Evolutionary conservation across 2,113 vertebrate genomes (phyloP).

Genomic region (Nyctibius bracteatus): DNA sequence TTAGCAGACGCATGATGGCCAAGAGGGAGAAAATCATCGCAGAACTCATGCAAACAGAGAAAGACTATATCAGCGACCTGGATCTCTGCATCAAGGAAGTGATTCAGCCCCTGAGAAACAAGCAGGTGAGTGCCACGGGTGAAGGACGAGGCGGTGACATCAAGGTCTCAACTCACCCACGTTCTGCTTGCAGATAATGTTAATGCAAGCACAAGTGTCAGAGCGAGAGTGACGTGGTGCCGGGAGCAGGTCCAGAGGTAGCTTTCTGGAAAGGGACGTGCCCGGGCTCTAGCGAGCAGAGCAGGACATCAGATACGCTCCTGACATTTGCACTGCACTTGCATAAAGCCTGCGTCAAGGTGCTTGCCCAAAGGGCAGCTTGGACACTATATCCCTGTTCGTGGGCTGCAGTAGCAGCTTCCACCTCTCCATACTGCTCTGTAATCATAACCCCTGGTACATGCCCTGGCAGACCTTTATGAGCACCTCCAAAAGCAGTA

Average conservation of each 20-base stretch:
- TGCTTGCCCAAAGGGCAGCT: neutral
- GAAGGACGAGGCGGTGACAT: accelerated
- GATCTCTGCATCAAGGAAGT: conserved; percentile 89
- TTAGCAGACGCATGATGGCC: conserved; percentile 80
- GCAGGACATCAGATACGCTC: neutral
- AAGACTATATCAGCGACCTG: conserved; percentile 84
- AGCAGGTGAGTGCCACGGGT: conserved; percentile 73
- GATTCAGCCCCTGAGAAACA: conserved; percentile 83
- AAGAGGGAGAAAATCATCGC: conserved; percentile 87
- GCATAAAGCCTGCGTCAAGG: neutral
- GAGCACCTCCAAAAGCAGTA: neutral
- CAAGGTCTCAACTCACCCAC: neutral
- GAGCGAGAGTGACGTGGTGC: accelerated
- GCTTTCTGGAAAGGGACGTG: accelerated
- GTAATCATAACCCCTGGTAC: neutral
- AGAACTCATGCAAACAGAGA: conserved; percentile 92
- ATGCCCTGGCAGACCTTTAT: neutral
- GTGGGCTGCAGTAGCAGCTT: neutral
- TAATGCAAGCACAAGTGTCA: neutral
- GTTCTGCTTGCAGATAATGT: neutral
- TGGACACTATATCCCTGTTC: neutral
- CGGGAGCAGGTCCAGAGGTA: accelerated
- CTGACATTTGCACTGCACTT: neutral
- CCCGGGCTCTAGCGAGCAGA: neutral
- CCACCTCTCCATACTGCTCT: neutral